Conservation (phyloP, 2,797 vertebrate genomes). For the Antrozous pallidus region DNA sequence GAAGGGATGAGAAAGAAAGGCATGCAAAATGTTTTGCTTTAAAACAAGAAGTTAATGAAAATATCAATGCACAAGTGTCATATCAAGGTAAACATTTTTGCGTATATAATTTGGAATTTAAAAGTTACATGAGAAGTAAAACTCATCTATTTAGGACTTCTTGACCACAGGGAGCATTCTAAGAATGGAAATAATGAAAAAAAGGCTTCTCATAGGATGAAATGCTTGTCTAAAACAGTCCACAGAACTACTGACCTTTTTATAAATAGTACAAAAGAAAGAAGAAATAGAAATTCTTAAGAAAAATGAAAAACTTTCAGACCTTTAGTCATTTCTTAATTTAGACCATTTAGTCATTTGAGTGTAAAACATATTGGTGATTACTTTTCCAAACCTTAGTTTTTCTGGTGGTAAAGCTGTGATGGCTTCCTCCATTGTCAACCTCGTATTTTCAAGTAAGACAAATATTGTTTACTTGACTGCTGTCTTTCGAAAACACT, state of each 20-base stretch:
- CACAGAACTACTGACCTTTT: neutral
- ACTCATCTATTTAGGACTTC: neutral
- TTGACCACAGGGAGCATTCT: neutral
- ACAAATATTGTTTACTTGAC: constrained; percentile 25
- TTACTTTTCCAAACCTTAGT: neutral
- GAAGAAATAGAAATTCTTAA: neutral
- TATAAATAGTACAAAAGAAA: neutral
- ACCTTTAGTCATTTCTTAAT: neutral
- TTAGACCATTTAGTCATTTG: neutral
- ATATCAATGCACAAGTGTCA: neutral
- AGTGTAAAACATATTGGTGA: neutral
- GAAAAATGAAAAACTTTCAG: neutral
- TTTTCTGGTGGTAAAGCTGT: neutral
- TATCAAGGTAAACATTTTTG: neutral
- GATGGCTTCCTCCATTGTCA: neutral
- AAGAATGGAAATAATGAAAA: neutral
- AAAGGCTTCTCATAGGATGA: neutral
- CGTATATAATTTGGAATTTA: neutral
- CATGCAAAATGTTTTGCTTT: neutral
- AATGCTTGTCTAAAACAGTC: neutral
- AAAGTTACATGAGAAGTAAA: neutral
- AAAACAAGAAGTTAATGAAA: neutral
- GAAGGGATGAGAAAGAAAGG: neutral
- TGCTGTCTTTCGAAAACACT: constrained; percentile 49
- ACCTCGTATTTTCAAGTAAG: constrained; percentile 37